Evolutionary conservation across 2,888 invertebrate species (phyloP).

Genomic region (Brassicogethes aeneus): DNA sequence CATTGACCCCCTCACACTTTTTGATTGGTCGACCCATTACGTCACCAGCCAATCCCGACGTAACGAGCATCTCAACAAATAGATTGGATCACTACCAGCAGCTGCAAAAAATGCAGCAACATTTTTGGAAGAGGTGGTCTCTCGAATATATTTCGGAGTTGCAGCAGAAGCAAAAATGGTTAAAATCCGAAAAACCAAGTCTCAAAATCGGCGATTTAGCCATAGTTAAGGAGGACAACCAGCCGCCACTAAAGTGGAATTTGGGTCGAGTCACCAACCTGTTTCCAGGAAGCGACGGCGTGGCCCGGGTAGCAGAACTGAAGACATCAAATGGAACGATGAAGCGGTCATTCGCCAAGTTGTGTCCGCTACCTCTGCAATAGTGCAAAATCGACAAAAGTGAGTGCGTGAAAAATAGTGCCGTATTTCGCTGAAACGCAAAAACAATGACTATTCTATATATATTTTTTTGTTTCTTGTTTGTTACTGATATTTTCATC

Average conservation of each 20-base stretch:
- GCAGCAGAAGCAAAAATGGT: neutral
- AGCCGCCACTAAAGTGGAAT: neutral
- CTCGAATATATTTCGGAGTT: neutral
- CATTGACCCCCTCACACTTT: neutral
- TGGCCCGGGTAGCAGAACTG: neutral
- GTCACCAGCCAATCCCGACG: neutral
- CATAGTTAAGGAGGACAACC: neutral
- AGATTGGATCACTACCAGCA: neutral
- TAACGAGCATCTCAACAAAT: neutral
- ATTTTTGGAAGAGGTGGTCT: neutral
- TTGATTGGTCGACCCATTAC: neutral
- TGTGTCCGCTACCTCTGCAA: too few species aligned
- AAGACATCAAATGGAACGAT: too few species aligned
- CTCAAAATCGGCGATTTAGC: neutral
- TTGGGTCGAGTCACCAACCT: neutral
- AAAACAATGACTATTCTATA: too few species aligned
- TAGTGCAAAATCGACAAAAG: too few species aligned
- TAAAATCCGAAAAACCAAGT: neutral
- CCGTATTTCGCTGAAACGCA: too few species aligned
- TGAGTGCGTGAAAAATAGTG: too few species aligned
- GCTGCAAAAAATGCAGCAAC: neutral
- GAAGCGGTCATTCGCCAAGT: too few species aligned
- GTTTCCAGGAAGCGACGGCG: neutral
- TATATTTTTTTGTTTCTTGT: too few species aligned
- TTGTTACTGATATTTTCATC: too few species aligned